Conservation (phyloP, 1,140 invertebrate genomes). For the Chelonus insularis region DNA sequence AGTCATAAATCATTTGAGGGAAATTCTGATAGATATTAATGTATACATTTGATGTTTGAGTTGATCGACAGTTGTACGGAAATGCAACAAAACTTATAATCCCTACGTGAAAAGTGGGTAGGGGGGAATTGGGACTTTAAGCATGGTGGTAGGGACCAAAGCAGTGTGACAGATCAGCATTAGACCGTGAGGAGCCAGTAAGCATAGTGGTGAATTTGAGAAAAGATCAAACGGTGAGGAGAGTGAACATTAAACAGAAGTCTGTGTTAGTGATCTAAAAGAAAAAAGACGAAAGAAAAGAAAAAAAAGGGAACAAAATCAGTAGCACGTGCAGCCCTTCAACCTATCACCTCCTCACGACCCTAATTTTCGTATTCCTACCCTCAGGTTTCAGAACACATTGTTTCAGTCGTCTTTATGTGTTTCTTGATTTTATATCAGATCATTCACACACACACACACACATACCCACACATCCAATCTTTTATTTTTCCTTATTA, state of each 20-base stretch:
- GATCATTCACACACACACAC: too few species aligned
- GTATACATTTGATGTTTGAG: too few species aligned
- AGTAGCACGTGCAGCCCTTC: slow-evolving; percentile 10
- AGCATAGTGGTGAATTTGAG: not conserved
- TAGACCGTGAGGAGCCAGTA: slow-evolving; percentile 34
- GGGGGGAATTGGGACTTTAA: slow-evolving; percentile 25
- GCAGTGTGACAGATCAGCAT: slow-evolving; percentile 45
- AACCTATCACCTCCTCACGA: slow-evolving; percentile 7
- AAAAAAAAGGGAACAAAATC: slow-evolving; percentile 5
- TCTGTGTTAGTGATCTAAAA: not conserved
- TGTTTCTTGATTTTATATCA: not conserved
- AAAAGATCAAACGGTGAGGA: slow-evolving; percentile 13
- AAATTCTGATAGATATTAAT: too few species aligned
- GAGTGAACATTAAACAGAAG: slow-evolving; percentile 22
- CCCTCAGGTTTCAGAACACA: not conserved
- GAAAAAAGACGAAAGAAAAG: not conserved
- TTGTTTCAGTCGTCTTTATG: not conserved
- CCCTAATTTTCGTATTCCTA: slow-evolving; percentile 6
- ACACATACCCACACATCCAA: not conserved
- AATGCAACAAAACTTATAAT: too few species aligned
- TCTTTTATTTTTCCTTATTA: not conserved
- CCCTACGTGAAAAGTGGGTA: slow-evolving; percentile 14
- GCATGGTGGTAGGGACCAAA: slow-evolving; percentile 33
- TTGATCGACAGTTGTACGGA: too few species aligned
- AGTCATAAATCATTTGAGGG: too few species aligned